These are phyloP conservation scores for Oligia latruncula DNA, from an alignment of 2,888 invertebrate species.

Conservation along the genomic window DNA sequence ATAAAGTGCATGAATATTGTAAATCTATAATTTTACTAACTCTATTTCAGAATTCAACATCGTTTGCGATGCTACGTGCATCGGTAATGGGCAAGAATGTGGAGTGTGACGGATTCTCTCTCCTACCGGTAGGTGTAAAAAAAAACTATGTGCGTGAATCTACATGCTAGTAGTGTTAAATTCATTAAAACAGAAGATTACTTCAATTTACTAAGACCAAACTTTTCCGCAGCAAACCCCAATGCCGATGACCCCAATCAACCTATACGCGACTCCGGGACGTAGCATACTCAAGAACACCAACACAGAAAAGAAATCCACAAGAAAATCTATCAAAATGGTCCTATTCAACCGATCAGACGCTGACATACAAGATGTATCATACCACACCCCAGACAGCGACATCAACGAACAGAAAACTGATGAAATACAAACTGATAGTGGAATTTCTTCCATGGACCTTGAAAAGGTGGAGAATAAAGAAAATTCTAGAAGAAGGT, in stretches of 20 bases:
- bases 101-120: slow-evolving; percentile 76
- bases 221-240: slow-evolving; percentile 70
- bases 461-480: slow-evolving; percentile 71
- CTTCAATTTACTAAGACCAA: not conserved
- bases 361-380: slow-evolving; percentile 51
- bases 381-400: slow-evolving; percentile 47
- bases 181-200: not conserved
- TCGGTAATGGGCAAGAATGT: slow-evolving; percentile 78
- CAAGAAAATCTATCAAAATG: slow-evolving; percentile 80
- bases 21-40: not conserved
- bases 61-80: slow-evolving; percentile 84
- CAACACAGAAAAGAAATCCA: slow-evolving; percentile 74
- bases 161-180: not conserved
- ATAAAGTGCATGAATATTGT: not conserved
- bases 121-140: slow-evolving; percentile 72
- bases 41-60: slow-evolving; percentile 75
- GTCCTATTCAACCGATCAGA: slow-evolving; percentile 80
- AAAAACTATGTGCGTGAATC: not conserved
- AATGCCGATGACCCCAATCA: slow-evolving; percentile 71
- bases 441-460: slow-evolving; percentile 67
- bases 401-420: slow-evolving; percentile 27
- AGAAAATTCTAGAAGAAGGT: slow-evolving; percentile 71
- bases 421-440: slow-evolving; percentile 53
- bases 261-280: slow-evolving; percentile 79
- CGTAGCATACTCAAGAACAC: slow-evolving; percentile 83